phyloP scores from a whole-genome alignment of 2,113 vertebrate species.

The Meleagris gallopavo region DNA sequence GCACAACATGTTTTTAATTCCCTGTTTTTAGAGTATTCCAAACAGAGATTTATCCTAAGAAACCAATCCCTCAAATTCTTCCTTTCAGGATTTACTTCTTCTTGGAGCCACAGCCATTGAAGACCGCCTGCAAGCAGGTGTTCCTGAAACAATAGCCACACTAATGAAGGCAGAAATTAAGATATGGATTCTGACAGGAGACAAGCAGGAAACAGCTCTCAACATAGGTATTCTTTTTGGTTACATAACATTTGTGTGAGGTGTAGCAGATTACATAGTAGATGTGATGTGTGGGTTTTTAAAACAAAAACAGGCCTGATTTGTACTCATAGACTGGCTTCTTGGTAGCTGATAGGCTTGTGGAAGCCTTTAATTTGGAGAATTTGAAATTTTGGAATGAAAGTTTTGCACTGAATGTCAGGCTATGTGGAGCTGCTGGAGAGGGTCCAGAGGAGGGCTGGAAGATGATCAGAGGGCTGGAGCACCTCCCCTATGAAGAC shows the following conservation, averaged over 20 bases:
- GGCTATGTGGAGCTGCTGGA: too few relatives aligned
- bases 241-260: background rate
- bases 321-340: background rate
- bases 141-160: constrained; percentile 94
- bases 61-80: background rate
- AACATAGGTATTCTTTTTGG: constrained; percentile 87
- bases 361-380: background rate
- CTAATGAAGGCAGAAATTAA: constrained; percentile 94
- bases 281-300: background rate
- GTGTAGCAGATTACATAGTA: background rate
- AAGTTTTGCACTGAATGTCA: background rate
- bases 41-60: background rate
- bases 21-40: background rate
- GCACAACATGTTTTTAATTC: background rate
- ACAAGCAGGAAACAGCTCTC: constrained; percentile 97
- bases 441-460: too few relatives aligned
- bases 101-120: constrained; percentile 97
- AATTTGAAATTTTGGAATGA: background rate
- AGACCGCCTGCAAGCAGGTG: constrained; percentile 93
- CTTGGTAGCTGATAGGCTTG: background rate
- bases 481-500: too few relatives aligned
- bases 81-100: constrained; percentile 87
- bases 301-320: background rate
- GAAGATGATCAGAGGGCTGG: too few relatives aligned
- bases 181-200: constrained; percentile 97